Evolutionary conservation across 2,797 vertebrate genomes (phyloP), one percentile per base, ranked within the genome.

Genomic region (Tiaroga cobitis): DNA sequence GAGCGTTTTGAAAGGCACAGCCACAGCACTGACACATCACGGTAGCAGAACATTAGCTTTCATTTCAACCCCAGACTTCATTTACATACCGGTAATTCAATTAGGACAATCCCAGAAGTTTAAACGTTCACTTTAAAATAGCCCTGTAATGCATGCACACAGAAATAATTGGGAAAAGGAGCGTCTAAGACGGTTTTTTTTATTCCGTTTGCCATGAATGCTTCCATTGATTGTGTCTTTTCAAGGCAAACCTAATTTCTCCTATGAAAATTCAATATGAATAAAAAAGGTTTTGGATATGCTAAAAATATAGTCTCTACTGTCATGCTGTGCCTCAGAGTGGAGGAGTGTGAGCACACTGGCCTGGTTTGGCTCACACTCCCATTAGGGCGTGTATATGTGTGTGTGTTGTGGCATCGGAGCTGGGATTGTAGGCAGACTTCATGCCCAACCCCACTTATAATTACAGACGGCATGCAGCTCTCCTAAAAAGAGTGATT

Each of bases 381-480:
- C 80, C 87, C 72, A 79, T 87, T 16, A 88, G 89, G 89, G 87
- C 91, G 87, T 92, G 87, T 93, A 92, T 65, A 70, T 85, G 87
- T 87, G 90, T 90, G 87, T 92, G 85, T 93, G 94, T 89, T 91
- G 92, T 93, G 90, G 90, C 92, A 89, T 86, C 90, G 92, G 92
- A 93, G 93, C 88, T 90, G 90, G 93, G 93, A 89, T 91, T 88
- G 90, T 88, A 85, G 74, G 63, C 82, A 54, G 89, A 88, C 90
- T 91, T 88, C 91, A 87, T 92, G 93, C 93, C 92, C 93, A 93
- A 91, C 94, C 93, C 92, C 92, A 81, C 75, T 94, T 92, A 92
- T 96, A 96, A 96, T 95, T 95, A 95, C 91, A 94, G 94, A 93
- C 94, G 93, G 92, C 94, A 93, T 93, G 93, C 92, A 94, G 92